Percentiles rank a stretch among this genome's conserved stretches.
phyloP scores from a whole-genome alignment of 2,113 vertebrate species.

The Melospiza melodia region DNA sequence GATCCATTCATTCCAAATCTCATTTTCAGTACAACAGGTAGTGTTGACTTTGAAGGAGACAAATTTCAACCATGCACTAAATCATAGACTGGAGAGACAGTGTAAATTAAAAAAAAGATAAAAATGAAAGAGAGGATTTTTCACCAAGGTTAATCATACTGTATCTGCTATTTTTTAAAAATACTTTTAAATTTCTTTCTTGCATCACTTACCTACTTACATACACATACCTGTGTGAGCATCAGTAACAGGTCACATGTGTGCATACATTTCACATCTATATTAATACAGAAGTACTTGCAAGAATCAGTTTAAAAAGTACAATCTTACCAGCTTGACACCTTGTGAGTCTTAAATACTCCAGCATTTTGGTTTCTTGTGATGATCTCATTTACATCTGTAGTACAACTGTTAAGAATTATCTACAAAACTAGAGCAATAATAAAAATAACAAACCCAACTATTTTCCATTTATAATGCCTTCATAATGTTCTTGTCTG shows the following conservation, averaged over 20 bases:
- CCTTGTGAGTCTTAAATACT: constrained; percentile 79
- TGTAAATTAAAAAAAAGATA: neutral
- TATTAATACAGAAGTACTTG: neutral
- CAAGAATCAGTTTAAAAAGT: neutral
- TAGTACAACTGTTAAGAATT: constrained; percentile 78
- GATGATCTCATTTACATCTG: constrained; percentile 88
- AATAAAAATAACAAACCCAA: neutral
- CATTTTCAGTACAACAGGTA: neutral
- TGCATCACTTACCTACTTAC: neutral
- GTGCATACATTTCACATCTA: neutral
- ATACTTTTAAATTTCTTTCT: neutral
- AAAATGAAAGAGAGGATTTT: neutral
- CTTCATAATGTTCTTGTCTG: neutral
- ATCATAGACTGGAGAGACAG: neutral
- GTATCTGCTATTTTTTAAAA: neutral
- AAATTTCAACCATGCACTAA: neutral
- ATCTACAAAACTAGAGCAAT: neutral
- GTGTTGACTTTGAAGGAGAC: neutral
- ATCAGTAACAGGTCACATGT: neutral
- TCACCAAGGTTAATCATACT: neutral
- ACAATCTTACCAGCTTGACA: constrained; percentile 87
- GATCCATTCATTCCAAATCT: neutral
- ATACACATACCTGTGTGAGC: neutral
- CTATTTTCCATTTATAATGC: neutral
- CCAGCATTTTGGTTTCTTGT: constrained; percentile 79